These are phyloP conservation scores for Listronotus oregonensis DNA, from an alignment of 1,140 invertebrate genomes.

Conservation along the genomic window DNA sequence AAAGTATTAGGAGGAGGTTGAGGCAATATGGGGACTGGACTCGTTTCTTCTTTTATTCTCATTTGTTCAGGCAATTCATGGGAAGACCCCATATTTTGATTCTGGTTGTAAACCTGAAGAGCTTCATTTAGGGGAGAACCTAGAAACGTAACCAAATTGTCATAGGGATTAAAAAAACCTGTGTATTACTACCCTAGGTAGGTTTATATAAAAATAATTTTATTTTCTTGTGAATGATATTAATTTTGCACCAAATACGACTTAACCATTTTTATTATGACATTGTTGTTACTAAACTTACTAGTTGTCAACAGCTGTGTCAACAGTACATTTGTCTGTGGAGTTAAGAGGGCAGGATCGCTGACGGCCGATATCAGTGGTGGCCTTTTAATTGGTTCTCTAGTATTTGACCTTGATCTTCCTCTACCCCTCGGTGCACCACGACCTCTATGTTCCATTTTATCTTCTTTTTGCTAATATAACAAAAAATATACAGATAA, in stretches of 20 bases:
- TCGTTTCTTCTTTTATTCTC: conserved; percentile 48
- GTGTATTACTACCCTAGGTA: too few relatives aligned
- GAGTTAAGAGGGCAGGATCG: conserved; percentile 61
- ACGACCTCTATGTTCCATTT: conserved; percentile 33
- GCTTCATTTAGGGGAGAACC: conserved; percentile 15
- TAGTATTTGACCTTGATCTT: conserved; percentile 51
- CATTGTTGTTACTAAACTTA: conserved; percentile 27
- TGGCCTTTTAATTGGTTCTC: conserved; percentile 56
- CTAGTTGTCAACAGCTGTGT: conserved; percentile 66
- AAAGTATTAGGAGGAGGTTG: conserved; percentile 48
- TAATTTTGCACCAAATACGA: background rate
- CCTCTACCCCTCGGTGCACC: conserved; percentile 43
- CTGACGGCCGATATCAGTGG: conserved; percentile 63
- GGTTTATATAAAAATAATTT: too few relatives aligned
- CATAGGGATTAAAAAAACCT: too few relatives aligned
- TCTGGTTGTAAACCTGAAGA: conserved; percentile 26
- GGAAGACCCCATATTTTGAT: conserved; percentile 22
- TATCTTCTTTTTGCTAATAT: conserved; percentile 41
- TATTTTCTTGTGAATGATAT: background rate
- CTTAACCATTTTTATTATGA: background rate
- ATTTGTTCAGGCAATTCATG: conserved; percentile 30
- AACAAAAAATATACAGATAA: conserved; percentile 6
- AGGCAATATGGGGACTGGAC: conserved; percentile 44
- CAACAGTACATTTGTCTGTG: conserved; percentile 64
- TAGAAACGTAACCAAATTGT: background rate